Percentiles rank a stretch among this genome's conserved stretches.
Evolutionary conservation across 2,113 vertebrate species (phyloP).

Genomic region (Crocuta crocuta): DNA sequence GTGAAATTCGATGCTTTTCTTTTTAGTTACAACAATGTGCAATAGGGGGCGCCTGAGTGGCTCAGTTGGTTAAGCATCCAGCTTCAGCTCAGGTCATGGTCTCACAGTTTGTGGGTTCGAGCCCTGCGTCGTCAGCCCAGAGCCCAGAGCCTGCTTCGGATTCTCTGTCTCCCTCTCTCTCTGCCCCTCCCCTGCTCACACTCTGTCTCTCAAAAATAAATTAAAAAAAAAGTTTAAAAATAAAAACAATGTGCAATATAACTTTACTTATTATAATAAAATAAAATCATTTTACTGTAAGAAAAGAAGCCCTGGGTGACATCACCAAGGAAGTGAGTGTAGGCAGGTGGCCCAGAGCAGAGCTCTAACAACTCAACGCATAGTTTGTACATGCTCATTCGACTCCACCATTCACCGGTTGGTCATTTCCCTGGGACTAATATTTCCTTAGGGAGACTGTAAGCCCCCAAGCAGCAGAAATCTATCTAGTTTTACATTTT

Average conservation of each 20-base stretch:
- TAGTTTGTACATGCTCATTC: background rate
- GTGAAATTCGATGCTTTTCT: background rate
- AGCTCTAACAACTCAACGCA: background rate
- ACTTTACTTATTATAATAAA: background rate
- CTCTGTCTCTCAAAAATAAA: no score
- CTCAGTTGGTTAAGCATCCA: no score
- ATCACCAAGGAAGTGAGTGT: background rate
- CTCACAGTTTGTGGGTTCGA: no score
- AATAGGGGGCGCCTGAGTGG: background rate
- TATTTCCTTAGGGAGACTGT: background rate
- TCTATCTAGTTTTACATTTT: background rate
- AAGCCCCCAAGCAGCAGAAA: background rate
- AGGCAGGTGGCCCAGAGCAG: background rate
- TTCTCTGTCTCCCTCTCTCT: no score
- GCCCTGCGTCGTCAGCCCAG: no score
- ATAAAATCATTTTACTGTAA: background rate
- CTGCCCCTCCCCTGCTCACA: no score
- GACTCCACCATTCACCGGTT: accelerated
- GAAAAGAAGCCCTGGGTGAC: background rate
- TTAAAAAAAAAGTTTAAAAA: no score
- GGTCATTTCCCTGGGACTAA: background rate
- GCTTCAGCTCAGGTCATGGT: no score
- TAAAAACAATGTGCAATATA: background rate
- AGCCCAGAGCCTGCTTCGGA: no score
- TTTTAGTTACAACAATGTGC: background rate